A percentile compares a stretch with the other conserved stretches of the same genome.
Evolutionary conservation across 2,797 vertebrate species (phyloP).

Genomic region (Cirrhinus mrigala): DNA sequence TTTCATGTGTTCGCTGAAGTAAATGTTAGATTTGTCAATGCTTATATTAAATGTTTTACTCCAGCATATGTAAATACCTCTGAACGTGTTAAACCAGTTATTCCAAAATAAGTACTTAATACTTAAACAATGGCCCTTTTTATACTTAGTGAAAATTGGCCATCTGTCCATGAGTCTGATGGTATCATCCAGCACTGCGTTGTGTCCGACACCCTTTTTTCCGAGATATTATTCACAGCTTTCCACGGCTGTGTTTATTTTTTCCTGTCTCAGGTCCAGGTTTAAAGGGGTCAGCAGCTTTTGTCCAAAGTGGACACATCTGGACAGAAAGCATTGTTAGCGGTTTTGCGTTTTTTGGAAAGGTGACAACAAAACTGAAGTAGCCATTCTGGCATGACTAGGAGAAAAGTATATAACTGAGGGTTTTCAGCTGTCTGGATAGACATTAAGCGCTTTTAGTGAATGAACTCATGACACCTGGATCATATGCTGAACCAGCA

Average conservation of each 20-base stretch:
- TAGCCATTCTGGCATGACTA: conserved; percentile 84
- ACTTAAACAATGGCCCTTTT: background rate
- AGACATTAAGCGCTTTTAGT: conserved; percentile 59
- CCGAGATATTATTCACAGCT: conserved; percentile 74
- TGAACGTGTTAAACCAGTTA: conserved; percentile 4
- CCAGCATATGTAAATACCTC: background rate
- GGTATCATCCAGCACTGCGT: conserved; percentile 42
- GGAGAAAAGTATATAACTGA: conserved; percentile 82
- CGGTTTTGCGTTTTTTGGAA: conserved; percentile 85
- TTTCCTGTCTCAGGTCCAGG: conserved; percentile 85
- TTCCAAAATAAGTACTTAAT: conserved; percentile 2
- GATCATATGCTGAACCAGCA: conserved; percentile 12
- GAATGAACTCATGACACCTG: conserved; percentile 46
- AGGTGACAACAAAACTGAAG: conserved; percentile 86
- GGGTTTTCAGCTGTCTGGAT: conserved; percentile 82
- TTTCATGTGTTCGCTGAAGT: background rate
- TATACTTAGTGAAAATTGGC: background rate
- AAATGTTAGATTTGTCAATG: background rate
- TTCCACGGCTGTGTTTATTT: conserved; percentile 88
- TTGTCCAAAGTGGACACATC: conserved; percentile 89
- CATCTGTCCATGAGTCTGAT: conserved; percentile 6
- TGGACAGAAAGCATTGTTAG: conserved; percentile 88
- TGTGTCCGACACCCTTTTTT: conserved; percentile 79
- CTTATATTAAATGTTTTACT: background rate
- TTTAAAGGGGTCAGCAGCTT: conserved; percentile 86